Evolutionary conservation across 1,140 invertebrate species (phyloP).

Genomic region (Pissodes strobi): DNA sequence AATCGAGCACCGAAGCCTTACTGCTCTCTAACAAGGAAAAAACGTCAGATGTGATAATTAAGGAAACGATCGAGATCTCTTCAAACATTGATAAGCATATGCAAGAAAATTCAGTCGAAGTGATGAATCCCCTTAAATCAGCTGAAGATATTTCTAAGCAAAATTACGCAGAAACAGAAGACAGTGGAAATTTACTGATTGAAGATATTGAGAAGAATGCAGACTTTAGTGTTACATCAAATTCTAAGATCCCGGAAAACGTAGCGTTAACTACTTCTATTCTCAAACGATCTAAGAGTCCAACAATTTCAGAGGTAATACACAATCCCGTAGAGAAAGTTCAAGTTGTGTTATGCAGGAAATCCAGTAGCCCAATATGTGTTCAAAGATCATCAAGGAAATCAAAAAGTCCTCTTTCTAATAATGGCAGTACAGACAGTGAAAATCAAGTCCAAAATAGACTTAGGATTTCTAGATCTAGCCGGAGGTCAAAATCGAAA

Average conservation of each 20-base stretch:
- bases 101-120: too few relatives aligned
- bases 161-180: background rate
- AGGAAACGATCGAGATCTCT: too few relatives aligned
- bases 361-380: slow-evolving; percentile 16
- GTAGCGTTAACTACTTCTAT: too few relatives aligned
- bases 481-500: background rate
- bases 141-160: too few relatives aligned
- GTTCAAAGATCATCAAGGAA: slow-evolving; percentile 4
- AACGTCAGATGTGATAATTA: background rate
- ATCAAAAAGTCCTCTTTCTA: slow-evolving; percentile 18
- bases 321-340: background rate
- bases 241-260: too few relatives aligned
- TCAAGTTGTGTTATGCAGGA: slow-evolving; percentile 3
- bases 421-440: background rate
- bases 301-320: background rate
- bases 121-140: too few relatives aligned
- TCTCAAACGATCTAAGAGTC: background rate
- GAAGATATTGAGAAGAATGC: slow-evolving; percentile 8
- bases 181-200: slow-evolving; percentile 7
- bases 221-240: slow-evolving; percentile 6
- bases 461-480: background rate
- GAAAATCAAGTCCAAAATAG: background rate
- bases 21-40: too few relatives aligned
- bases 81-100: too few relatives aligned
- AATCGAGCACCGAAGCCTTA: too few relatives aligned